Conservation (phyloP, 1,140 invertebrate genomes). For the Aphidius ervi region DNA sequence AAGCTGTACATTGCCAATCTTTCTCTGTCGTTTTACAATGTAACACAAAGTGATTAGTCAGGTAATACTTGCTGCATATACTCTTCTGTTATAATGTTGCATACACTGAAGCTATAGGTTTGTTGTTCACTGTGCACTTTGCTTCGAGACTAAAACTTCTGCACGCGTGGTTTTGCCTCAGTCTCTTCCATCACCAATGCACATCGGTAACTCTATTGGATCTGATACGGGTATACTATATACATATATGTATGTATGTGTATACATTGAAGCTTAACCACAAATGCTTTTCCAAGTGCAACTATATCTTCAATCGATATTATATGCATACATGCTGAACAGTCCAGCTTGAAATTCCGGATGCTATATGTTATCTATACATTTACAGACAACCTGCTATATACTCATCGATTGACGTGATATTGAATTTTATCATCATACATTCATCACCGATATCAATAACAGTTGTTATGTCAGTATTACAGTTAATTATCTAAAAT, state of each 20-base stretch:
- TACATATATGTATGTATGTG: neutral
- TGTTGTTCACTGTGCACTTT: conserved; percentile 31
- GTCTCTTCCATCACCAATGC: neutral
- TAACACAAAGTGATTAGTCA: conserved; percentile 45
- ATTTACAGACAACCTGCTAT: no score
- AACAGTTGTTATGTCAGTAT: no score
- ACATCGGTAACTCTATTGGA: no score
- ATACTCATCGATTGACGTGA: no score
- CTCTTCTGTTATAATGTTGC: conserved; percentile 30
- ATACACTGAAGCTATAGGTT: conserved; percentile 32
- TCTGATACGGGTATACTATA: neutral
- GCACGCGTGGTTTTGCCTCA: neutral
- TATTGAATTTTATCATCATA: no score
- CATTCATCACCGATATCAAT: no score
- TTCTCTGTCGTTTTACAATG: conserved; percentile 31
- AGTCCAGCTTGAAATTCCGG: no score
- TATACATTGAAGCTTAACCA: neutral
- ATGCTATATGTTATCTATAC: no score
- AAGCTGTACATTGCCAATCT: conserved; percentile 14
- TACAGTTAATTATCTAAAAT: no score
- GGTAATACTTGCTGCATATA: conserved; percentile 38
- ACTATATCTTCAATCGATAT: no score
- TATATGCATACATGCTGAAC: no score
- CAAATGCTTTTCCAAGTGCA: neutral
- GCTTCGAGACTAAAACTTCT: conserved; percentile 16